Evolutionary conservation across 1,140 invertebrate species (phyloP).

Genomic region (Campoletis sonorensis): DNA sequence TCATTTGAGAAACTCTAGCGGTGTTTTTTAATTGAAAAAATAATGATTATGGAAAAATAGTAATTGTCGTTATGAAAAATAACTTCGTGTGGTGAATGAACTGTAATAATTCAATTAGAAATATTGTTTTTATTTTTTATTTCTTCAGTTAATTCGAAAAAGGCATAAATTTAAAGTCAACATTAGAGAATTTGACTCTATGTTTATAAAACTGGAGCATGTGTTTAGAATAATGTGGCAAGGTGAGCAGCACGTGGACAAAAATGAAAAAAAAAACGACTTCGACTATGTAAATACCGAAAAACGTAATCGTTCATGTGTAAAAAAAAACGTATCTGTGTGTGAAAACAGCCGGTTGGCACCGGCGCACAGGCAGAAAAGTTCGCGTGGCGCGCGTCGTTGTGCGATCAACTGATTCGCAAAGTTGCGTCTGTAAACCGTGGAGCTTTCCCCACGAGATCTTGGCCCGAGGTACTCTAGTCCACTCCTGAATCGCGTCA

Average conservation of each 20-base stretch:
- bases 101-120: too few species aligned
- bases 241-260: constrained; percentile 9
- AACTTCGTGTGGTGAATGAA: too few species aligned
- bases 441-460: not conserved
- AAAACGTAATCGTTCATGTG: too few species aligned
- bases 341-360: not conserved
- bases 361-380: not conserved
- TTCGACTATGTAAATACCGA: too few species aligned
- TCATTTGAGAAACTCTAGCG: not conserved
- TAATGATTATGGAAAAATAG: not conserved
- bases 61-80: not conserved
- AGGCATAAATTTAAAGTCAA: too few species aligned
- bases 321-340: not conserved
- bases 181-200: too few species aligned
- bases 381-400: not conserved
- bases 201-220: not conserved
- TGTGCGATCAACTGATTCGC: not conserved
- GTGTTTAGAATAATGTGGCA: not conserved
- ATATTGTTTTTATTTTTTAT: too few species aligned
- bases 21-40: not conserved
- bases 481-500: not conserved
- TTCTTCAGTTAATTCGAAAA: too few species aligned
- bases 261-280: not conserved
- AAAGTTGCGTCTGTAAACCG: not conserved
- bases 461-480: not conserved